These are phyloP conservation scores for Chaetops frenatus DNA, from an alignment of 2,113 vertebrate genomes.

Conservation along the genomic window DNA sequence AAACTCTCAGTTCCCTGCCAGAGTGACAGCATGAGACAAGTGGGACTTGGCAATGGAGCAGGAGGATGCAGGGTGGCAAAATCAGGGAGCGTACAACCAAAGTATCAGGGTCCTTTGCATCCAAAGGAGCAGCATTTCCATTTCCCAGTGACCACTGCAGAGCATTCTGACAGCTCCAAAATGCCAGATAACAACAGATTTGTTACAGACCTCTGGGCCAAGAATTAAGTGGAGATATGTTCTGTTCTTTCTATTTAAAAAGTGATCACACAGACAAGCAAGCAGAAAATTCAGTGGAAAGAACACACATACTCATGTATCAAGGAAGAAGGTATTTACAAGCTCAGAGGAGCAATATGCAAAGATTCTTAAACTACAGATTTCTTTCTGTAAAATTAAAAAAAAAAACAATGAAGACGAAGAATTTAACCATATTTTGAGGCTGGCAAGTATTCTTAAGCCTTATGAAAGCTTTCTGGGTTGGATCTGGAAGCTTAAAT, in stretches of 20 bases:
- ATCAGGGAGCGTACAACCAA: not conserved
- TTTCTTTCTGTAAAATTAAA: not conserved
- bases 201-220: conserved; percentile 9
- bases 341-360: not conserved
- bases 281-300: not conserved
- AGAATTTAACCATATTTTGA: not conserved
- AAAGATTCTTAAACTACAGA: not conserved
- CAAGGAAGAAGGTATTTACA: not conserved
- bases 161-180: not conserved
- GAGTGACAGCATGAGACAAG: conserved; percentile 43
- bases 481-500: not conserved
- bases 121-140: conserved; percentile 2
- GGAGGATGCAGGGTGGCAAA: not conserved
- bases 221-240: not conserved
- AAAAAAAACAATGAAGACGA: not conserved
- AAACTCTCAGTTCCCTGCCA: not conserved
- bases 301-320: not conserved
- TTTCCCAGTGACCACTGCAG: conserved; percentile 17
- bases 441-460: not conserved
- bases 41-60: not conserved
- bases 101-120: conserved; percentile 1
- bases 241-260: not conserved
- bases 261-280: not conserved
- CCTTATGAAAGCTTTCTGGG: not conserved
- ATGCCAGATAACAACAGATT: conserved; percentile 10